A percentile compares a stretch with the other conserved stretches of the same genome.
Evolutionary conservation across 1,140 invertebrate species (phyloP).

Genomic region (Formica exsecta): DNA sequence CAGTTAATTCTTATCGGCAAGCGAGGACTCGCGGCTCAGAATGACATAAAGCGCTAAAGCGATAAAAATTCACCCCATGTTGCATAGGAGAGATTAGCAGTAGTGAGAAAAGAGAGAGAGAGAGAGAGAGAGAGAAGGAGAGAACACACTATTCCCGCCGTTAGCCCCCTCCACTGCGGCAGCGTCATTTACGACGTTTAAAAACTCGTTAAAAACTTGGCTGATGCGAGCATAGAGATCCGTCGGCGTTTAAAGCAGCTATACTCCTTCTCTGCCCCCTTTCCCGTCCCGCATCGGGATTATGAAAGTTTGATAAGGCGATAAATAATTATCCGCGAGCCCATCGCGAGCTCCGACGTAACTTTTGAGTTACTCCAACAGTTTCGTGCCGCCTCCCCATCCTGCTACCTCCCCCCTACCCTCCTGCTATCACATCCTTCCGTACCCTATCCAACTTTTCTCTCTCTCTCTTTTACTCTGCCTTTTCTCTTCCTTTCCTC

Average conservation of each 20-base stretch:
- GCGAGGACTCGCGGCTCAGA: slow-evolving; percentile 30
- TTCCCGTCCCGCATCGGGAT: slow-evolving; percentile 73
- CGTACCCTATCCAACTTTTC: slow-evolving; percentile 22
- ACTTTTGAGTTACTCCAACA: slow-evolving; percentile 77
- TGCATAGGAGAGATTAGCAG: slow-evolving; percentile 36
- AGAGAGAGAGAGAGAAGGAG: background rate
- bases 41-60: slow-evolving; percentile 59
- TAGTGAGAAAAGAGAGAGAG: background rate
- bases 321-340: slow-evolving; percentile 83
- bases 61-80: slow-evolving; percentile 72
- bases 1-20: slow-evolving; percentile 57
- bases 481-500: background rate
- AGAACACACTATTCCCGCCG: slow-evolving; percentile 34
- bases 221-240: slow-evolving; percentile 72
- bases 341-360: slow-evolving; percentile 73
- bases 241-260: slow-evolving; percentile 46
- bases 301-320: slow-evolving; percentile 85
- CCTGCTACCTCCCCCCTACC: background rate
- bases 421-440: slow-evolving; percentile 23
- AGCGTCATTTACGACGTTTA: slow-evolving; percentile 84
- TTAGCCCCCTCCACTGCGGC: slow-evolving; percentile 65
- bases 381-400: slow-evolving; percentile 59
- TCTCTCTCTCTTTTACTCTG: slow-evolving; percentile 1
- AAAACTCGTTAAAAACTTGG: slow-evolving; percentile 84
- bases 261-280: slow-evolving; percentile 3